Evolutionary conservation across 2,888 invertebrate species (phyloP).

Genomic region (Neuroscelio doddi): DNA sequence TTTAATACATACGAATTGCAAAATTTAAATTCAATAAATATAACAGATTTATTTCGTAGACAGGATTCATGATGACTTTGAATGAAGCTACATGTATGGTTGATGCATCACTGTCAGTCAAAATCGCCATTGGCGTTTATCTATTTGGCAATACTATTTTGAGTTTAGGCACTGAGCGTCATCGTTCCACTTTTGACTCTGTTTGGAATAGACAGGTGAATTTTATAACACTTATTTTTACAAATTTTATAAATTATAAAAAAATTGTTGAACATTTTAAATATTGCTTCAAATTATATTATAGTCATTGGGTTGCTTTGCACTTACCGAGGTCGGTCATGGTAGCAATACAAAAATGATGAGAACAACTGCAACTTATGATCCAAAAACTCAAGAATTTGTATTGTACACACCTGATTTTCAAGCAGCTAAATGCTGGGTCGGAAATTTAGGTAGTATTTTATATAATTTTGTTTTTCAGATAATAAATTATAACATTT

Average conservation of each 20-base stretch:
- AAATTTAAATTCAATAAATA: constrained; percentile 14
- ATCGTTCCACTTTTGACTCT: constrained; percentile 79
- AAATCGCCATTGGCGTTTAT: constrained; percentile 84
- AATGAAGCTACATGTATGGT: constrained; percentile 83
- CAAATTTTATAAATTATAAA: too few species aligned
- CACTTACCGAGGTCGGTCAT: constrained; percentile 91
- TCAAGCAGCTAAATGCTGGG: constrained; percentile 90
- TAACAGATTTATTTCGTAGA: constrained; percentile 71
- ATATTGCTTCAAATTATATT: constrained; percentile 9
- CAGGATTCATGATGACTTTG: constrained; percentile 82
- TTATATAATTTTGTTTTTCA: too few species aligned
- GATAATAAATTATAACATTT: too few species aligned
- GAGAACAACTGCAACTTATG: constrained; percentile 88
- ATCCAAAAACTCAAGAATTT: constrained; percentile 81
- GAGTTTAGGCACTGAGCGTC: constrained; percentile 84
- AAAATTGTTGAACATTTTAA: not conserved
- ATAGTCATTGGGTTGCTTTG: constrained; percentile 82
- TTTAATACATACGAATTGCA: too few species aligned
- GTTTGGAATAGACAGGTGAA: constrained; percentile 81
- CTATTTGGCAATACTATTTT: constrained; percentile 83
- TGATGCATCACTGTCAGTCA: constrained; percentile 83
- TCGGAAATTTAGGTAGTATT: constrained; percentile 83
- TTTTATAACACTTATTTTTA: too few species aligned
- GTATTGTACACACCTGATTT: constrained; percentile 83
- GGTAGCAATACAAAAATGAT: constrained; percentile 93